phyloP scores from a whole-genome alignment of 2,888 invertebrate species.

The Tenthredo mesomela region DNA sequence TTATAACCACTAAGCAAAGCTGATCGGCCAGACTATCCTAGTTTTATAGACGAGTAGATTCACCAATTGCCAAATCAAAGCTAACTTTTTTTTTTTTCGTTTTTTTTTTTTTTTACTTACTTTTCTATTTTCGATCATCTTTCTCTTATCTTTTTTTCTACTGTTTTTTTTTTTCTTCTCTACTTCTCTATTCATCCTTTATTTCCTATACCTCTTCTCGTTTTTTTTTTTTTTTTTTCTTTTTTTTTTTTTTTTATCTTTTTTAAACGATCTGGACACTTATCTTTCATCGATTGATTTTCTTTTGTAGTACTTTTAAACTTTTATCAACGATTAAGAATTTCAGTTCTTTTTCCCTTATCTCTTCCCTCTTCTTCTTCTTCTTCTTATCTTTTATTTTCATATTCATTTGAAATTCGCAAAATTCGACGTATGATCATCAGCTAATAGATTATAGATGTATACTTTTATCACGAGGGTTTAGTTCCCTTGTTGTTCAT shows the following conservation, averaged over 20 bases:
- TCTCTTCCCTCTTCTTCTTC: not conserved
- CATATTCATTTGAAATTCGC: no score
- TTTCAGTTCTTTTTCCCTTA: not conserved
- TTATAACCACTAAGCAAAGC: conserved; percentile 67
- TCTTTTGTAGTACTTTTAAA: not conserved
- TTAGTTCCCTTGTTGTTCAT: no score
- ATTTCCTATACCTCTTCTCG: not conserved
- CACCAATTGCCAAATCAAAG: conserved; percentile 50
- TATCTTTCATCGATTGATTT: not conserved
- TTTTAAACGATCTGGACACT: not conserved
- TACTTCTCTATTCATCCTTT: not conserved
- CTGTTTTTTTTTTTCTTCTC: not conserved
- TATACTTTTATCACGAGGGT: not conserved
- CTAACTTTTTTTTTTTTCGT: not conserved
- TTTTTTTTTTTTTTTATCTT: not conserved
- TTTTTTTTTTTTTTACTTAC: not conserved
- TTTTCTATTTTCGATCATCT: not conserved
- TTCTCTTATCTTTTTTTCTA: not conserved
- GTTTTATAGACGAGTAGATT: conserved; percentile 55
- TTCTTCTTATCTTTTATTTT: no score
- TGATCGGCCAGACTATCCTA: conserved; percentile 54
- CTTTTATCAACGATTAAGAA: not conserved
- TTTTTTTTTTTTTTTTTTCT: not conserved
- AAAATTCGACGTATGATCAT: no score
- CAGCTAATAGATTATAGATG: not conserved